A percentile compares a stretch with the other conserved stretches of the same genome.
Conservation (phyloP, 2,113 vertebrate species). For the Nycticorax nycticorax region DNA sequence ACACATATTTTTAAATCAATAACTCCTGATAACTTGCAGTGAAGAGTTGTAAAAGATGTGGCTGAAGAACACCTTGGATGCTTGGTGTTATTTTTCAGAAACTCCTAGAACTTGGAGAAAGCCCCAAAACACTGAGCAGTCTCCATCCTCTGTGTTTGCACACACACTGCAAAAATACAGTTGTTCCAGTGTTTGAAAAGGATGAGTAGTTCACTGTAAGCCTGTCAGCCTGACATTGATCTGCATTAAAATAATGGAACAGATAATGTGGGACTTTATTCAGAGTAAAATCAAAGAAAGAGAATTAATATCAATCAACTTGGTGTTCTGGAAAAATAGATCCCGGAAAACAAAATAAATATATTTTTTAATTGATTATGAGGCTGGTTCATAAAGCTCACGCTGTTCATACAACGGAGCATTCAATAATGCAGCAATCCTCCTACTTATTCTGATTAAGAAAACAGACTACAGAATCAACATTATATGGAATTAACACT, state of each 20-base stretch:
- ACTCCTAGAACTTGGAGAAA: neutral
- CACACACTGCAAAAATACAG: neutral
- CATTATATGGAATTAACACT: neutral
- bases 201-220: neutral
- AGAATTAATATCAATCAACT: neutral
- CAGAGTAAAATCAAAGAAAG: neutral
- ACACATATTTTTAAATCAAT: neutral
- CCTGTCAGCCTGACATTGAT: neutral
- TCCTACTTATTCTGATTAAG: neutral
- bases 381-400: neutral
- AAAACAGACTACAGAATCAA: neutral
- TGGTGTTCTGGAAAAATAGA: neutral
- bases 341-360: neutral
- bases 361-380: neutral
- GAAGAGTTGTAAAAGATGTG: neutral
- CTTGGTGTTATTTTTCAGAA: neutral
- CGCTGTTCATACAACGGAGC: neutral
- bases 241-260: neutral
- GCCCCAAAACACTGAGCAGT: neutral
- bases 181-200: neutral
- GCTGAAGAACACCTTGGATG: neutral
- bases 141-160: neutral
- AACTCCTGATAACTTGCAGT: neutral
- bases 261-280: neutral
- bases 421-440: neutral